phyloP scores from a whole-genome alignment of 2,888 invertebrate genomes.

The Therioaphis trifolii region DNA sequence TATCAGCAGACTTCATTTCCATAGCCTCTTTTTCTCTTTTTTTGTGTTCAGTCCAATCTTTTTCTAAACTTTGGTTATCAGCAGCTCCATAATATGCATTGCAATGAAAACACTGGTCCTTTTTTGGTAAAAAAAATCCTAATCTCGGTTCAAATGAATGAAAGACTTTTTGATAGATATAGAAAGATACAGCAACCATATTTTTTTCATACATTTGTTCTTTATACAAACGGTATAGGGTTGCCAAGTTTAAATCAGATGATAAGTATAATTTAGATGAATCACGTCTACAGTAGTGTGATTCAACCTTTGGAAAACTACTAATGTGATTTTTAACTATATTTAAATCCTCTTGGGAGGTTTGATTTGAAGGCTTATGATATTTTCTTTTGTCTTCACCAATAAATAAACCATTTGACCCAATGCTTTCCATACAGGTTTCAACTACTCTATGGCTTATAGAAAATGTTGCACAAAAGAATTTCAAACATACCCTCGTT shows the following conservation, averaged over 20 bases:
- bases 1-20: constrained; percentile 3
- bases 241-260: constrained; percentile 1
- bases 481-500: constrained; percentile 6
- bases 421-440: constrained; percentile 13
- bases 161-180: constrained; percentile 1
- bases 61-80: not conserved
- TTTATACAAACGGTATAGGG: not conserved
- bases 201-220: constrained; percentile 17
- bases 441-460: constrained; percentile 14
- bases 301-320: constrained; percentile 12
- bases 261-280: not conserved
- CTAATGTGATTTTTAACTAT: not conserved
- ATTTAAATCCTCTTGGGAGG: not conserved
- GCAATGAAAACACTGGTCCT: not conserved
- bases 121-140: constrained; percentile 14
- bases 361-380: not conserved
- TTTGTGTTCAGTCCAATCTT: not conserved
- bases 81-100: not conserved
- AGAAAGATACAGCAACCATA: not conserved
- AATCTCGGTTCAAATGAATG: constrained; percentile 2
- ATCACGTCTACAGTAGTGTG: constrained; percentile 16
- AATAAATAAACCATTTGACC: constrained; percentile 9
- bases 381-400: not conserved
- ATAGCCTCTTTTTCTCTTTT: not conserved
- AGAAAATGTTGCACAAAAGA: not conserved